Evolutionary conservation across 2,797 vertebrate species (phyloP).

Genomic region (Poeciliopsis infans): DNA sequence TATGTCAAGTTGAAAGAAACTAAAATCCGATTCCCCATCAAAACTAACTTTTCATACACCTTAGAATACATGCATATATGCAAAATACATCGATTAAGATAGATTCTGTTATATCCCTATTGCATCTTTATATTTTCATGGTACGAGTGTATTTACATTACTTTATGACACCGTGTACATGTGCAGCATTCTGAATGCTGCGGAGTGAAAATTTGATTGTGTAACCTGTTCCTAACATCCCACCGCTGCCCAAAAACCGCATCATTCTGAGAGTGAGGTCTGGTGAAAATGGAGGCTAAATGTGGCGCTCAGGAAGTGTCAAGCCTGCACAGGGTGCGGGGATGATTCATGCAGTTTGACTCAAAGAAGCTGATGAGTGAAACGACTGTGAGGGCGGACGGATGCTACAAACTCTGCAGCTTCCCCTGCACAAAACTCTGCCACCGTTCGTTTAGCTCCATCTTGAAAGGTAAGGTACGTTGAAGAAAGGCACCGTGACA

Average conservation of each 20-base stretch:
- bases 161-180: conserved; percentile 68
- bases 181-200: conserved; percentile 47
- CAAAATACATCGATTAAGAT: conserved; percentile 75
- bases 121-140: conserved; percentile 73
- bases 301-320: neutral
- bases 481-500: conserved; percentile 72
- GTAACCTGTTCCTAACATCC: conserved; percentile 33
- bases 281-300: conserved; percentile 7
- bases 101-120: conserved; percentile 74
- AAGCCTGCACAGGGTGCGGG: neutral
- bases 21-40: conserved; percentile 60
- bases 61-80: conserved; percentile 83
- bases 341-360: conserved; percentile 17
- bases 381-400: conserved; percentile 18
- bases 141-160: conserved; percentile 71
- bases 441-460: conserved; percentile 2
- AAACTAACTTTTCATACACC: conserved; percentile 57
- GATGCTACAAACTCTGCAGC: conserved; percentile 21
- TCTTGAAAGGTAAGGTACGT: conserved; percentile 60
- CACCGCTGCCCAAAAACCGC: conserved; percentile 25
- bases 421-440: conserved; percentile 1
- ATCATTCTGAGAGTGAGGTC: conserved; percentile 50
- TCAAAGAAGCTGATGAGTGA: conserved; percentile 36
- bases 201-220: conserved; percentile 42
- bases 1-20: conserved; percentile 53